Evolutionary conservation across 64 coral and sea anemone genomes (phyloP).

Genomic region (Stichodactyla helianthus): DNA sequence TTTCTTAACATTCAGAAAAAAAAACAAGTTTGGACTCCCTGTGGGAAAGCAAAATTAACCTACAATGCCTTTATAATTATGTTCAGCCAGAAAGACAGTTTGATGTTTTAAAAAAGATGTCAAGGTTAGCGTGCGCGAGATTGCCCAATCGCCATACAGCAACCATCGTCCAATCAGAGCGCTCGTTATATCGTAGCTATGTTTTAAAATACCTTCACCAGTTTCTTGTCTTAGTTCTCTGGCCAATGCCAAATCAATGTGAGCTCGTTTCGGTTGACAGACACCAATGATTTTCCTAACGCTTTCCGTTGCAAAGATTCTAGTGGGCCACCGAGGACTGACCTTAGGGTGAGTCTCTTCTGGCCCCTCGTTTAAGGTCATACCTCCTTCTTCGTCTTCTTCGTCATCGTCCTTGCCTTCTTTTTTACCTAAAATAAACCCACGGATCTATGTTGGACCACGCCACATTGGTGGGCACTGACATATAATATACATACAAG

Average conservation of each 20-base stretch:
- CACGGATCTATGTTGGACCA: no score
- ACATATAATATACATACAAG: no score
- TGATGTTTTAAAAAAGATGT: no score
- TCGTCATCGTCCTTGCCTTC: neutral
- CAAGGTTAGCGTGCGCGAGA: no score
- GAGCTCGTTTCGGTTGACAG: conserved; percentile 78
- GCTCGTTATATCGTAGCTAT: no score
- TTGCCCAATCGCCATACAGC: neutral
- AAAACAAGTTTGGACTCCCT: no score
- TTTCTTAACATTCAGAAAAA: no score
- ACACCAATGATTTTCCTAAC: conserved; percentile 90
- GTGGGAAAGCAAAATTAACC: no score
- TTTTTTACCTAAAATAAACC: neutral
- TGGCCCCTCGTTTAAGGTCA: neutral
- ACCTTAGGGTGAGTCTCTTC: conserved; percentile 97
- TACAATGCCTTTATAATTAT: no score
- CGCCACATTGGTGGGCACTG: no score
- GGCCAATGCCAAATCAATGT: conserved; percentile 85
- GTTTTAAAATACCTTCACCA: conserved; percentile 53
- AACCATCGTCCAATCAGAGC: neutral
- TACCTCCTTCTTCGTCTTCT: neutral
- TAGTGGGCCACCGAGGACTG: conserved; percentile 90
- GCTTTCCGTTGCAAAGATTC: conserved; percentile 92
- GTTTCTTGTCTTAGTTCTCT: conserved; percentile 61
- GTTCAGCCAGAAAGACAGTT: no score